A percentile compares a stretch with the other conserved stretches of the same genome.
Conservation (phyloP, 2,113 vertebrate genomes). For the Forbesichthys papilliferus region DNA sequence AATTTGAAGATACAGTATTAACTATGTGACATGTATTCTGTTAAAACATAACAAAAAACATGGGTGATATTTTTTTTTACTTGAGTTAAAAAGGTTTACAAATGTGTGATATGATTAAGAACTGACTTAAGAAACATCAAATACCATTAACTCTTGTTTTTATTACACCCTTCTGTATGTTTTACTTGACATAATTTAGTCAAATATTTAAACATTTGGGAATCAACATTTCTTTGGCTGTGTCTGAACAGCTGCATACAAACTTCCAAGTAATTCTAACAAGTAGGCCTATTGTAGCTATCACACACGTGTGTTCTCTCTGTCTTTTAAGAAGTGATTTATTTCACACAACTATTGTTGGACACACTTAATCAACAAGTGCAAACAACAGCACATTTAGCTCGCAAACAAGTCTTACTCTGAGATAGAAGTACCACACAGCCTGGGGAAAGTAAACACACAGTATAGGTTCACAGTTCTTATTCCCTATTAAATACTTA, state of each 20-base stretch:
- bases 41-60: no score
- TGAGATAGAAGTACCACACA: conserved; percentile 14
- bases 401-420: conserved; percentile 30
- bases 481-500: conserved; percentile 9
- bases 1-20: background rate
- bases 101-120: background rate
- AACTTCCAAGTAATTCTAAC: conserved; percentile 26
- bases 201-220: background rate
- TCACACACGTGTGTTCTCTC: conserved; percentile 15
- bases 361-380: conserved; percentile 68
- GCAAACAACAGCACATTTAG: conserved; percentile 62
- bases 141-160: background rate
- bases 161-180: background rate
- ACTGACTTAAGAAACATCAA: no score
- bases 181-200: no score
- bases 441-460: conserved; percentile 27
- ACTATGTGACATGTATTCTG: background rate
- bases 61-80: background rate
- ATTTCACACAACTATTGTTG: conserved; percentile 37
- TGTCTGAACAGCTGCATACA: background rate
- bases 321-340: conserved; percentile 36
- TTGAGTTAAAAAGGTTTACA: background rate
- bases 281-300: background rate
- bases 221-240: background rate
- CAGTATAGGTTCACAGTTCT: conserved; percentile 21